Evolutionary conservation across 2,888 invertebrate genomes (phyloP), one percentile per base, ranked within the genome.

Genomic region (Eurois occulta): DNA sequence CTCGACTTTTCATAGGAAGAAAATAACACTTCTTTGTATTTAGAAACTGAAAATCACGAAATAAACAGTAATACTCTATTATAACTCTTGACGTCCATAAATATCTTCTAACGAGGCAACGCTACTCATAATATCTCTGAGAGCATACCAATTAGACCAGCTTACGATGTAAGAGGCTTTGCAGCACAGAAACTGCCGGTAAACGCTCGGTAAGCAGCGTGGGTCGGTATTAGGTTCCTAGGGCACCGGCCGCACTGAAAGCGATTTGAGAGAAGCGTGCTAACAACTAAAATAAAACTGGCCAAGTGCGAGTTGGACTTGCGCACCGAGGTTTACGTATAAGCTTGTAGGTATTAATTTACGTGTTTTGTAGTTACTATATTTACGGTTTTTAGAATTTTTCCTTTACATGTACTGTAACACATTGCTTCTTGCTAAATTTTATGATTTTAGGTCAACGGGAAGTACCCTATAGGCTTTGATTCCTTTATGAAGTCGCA

Each of bases 151-250:
- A 90, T 88, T 88, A 88, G 81, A 88, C 74, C 84, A 84, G 88
- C 88, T 88, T 88, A 90, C 60, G 69, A 55, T 72, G 46, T 85
- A 88, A 90, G 88, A 86, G 81, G 88, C 84, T 88, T 89, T 83
- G 67, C 81, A 77, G 68, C 72, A 62, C 64, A 62, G 74, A 81
- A 84, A 86, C 81, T 81, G 85, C 74, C 65, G 62, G 62, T 24
- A 32, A 78, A 46, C n/a, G 83, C 58, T 83, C 35, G 52, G 83
- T 74, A 74, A 69, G 68, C 65, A 76, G 66, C 74, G 70, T 62
- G 52, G 65, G 76, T 41, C 21, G 79, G 68, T 67, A 75, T 70
- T 77, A 77, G 18, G 18, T 16, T 16, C 35, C 41, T 41, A n/a
- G 3, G n/a, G 65, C 38, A 41, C 1, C n/a, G 8, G 65, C 10